Percentiles rank a stretch among this genome's conserved stretches.
These are phyloP conservation scores for Gerris buenoi DNA, from an alignment of 1,140 invertebrate species.

Conservation along the genomic window DNA sequence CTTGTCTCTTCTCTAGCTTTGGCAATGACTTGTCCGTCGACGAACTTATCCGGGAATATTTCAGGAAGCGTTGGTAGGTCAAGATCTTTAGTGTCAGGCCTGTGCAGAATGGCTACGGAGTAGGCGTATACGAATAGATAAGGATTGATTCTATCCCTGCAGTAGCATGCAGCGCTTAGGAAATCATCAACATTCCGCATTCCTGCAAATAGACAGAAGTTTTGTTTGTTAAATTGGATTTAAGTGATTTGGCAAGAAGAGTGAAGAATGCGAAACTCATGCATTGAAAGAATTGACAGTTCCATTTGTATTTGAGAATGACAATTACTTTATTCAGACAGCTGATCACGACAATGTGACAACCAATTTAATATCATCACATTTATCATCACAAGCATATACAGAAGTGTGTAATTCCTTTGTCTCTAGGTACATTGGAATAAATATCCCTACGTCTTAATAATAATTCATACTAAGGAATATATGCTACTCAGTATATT, in stretches of 20 bases:
- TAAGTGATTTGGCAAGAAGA: background rate
- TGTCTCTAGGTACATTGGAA: too few species aligned
- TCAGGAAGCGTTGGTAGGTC: conserved; percentile 26
- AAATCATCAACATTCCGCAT: conserved; percentile 23
- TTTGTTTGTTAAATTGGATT: background rate
- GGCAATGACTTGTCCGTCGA: conserved; percentile 10
- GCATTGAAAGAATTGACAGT: background rate
- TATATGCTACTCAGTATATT: too few species aligned
- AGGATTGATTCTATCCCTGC: conserved; percentile 28
- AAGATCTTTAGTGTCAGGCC: conserved; percentile 22
- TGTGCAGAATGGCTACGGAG: conserved; percentile 29
- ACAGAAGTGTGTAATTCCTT: background rate
- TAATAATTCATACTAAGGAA: too few species aligned
- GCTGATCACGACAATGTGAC: background rate
- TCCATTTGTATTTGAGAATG: too few species aligned
- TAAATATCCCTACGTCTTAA: too few species aligned
- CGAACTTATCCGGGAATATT: conserved; percentile 24
- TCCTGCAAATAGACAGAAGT: conserved; percentile 1
- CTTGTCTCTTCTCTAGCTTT: conserved; percentile 24
- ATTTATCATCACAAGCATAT: background rate
- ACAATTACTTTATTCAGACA: background rate
- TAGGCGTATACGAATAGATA: conserved; percentile 30
- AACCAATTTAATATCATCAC: background rate
- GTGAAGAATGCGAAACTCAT: background rate
- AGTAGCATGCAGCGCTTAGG: conserved; percentile 24